Evolutionary conservation across 2,113 vertebrate species (phyloP).

Genomic region (Pogona vitticeps): DNA sequence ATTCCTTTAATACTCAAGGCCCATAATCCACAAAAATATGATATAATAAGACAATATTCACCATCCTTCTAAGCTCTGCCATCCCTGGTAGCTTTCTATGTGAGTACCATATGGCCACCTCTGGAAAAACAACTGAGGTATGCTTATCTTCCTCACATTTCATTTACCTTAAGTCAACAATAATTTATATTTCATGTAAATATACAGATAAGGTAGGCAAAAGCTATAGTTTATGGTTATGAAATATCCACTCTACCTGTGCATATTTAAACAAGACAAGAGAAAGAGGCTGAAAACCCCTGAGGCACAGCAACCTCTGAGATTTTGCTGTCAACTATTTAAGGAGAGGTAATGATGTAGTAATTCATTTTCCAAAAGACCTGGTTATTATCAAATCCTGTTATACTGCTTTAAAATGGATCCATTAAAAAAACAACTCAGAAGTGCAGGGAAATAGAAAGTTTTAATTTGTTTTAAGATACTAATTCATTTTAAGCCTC

Average conservation of each 20-base stretch:
- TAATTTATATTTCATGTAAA: not conserved
- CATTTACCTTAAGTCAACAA: not conserved
- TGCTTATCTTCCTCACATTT: not conserved
- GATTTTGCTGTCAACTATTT: constrained; percentile 7
- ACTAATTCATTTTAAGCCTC: not conserved
- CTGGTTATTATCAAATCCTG: not conserved
- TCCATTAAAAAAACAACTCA: not conserved
- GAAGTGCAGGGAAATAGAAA: too few relatives aligned
- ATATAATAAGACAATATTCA: not conserved
- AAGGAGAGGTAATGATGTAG: not conserved
- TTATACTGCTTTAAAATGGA: not conserved
- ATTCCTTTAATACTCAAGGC: not conserved
- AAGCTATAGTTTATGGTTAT: not conserved
- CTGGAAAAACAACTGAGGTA: not conserved
- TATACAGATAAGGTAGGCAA: rapidly evolving
- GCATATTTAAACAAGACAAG: not conserved
- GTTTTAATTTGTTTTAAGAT: too few relatives aligned
- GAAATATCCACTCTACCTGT: not conserved
- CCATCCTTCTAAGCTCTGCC: not conserved
- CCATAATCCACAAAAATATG: not conserved
- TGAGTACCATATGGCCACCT: rapidly evolving
- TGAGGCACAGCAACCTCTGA: not conserved
- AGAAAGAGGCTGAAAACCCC: not conserved
- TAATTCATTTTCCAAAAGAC: not conserved
- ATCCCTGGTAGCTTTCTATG: not conserved